Conservation (phyloP, 2,113 vertebrate genomes). For the Grammomys surdaster region DNA sequence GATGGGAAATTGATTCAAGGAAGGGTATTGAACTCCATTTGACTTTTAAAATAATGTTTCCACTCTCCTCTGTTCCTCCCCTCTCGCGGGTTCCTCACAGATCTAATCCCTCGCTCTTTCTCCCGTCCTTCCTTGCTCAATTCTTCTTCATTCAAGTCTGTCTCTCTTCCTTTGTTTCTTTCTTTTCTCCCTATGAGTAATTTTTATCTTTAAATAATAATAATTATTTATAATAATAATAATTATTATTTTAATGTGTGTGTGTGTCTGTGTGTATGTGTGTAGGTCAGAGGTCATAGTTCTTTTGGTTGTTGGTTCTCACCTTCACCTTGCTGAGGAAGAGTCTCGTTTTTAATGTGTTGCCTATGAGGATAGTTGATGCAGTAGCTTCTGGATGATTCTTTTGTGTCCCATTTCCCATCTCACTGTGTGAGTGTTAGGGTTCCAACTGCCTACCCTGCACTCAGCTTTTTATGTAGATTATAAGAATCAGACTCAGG, state of each 20-base stretch:
- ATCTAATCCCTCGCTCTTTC: background rate
- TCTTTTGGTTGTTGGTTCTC: background rate
- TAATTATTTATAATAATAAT: background rate
- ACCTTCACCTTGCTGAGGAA: background rate
- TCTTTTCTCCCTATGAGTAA: background rate
- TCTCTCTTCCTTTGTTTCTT: background rate
- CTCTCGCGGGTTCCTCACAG: background rate
- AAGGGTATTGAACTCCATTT: constrained; percentile 1
- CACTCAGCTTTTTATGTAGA: too few relatives aligned
- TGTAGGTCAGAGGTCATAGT: background rate
- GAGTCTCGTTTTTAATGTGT: background rate
- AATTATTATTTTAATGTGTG: background rate
- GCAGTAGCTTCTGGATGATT: background rate
- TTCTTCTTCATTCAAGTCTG: background rate
- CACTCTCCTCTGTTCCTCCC: background rate
- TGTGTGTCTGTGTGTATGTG: background rate
- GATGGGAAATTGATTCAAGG: constrained; percentile 55
- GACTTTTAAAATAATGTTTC: constrained; percentile 33
- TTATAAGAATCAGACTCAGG: background rate
- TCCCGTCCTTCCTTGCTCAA: background rate
- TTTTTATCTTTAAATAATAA: background rate
- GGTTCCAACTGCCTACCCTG: background rate
- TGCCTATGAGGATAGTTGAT: background rate
- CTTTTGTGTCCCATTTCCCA: background rate
- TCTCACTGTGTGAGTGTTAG: background rate